These are phyloP conservation scores for Pionites leucogaster DNA, from an alignment of 2,113 vertebrate species.

Conservation along the genomic window DNA sequence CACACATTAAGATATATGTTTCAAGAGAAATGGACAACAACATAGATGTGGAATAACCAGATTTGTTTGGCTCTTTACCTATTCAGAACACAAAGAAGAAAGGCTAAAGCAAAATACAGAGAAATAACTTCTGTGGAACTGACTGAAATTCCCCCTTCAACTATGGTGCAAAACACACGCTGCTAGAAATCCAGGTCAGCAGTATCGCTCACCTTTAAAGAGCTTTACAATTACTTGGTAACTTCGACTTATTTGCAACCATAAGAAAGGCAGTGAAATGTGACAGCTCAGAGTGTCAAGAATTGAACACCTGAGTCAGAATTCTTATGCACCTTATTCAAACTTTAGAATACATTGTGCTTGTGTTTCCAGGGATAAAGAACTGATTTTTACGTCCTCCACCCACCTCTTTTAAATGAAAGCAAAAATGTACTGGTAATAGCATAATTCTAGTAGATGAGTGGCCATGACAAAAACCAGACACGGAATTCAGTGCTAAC, in stretches of 20 bases:
- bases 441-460: not conserved
- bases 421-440: not conserved
- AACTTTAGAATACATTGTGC: not conserved
- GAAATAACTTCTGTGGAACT: not conserved
- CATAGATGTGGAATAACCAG: not conserved
- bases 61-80: not conserved
- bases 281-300: not conserved
- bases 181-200: not conserved
- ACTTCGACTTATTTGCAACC: not conserved
- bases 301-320: not conserved
- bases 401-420: not conserved
- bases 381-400: not conserved
- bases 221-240: not conserved
- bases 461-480: not conserved
- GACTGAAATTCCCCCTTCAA: not conserved
- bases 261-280: not conserved
- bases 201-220: constrained; percentile 8
- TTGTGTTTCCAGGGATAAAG: not conserved
- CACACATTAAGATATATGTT: not conserved
- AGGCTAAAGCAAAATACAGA: not conserved
- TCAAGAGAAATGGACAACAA: not conserved
- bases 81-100: not conserved
- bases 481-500: not conserved
- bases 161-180: not conserved
- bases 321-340: not conserved